A percentile compares a stretch with the other conserved stretches of the same genome.
Evolutionary conservation across 2,797 vertebrate species (phyloP).

Genomic region (Remorina albescens): DNA sequence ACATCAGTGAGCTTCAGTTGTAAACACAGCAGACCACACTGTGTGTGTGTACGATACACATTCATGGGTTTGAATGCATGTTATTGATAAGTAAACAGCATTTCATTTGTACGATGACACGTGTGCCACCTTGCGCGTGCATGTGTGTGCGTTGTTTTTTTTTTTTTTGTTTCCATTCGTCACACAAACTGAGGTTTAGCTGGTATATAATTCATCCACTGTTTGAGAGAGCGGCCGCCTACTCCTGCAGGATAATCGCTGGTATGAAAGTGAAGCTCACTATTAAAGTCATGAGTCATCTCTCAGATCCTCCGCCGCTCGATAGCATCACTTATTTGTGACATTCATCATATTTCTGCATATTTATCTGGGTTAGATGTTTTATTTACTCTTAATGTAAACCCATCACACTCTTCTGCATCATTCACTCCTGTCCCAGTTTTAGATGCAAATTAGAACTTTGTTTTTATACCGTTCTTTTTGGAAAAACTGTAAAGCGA

Average conservation of each 20-base stretch:
- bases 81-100: conserved; percentile 25
- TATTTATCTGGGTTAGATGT: conserved; percentile 17
- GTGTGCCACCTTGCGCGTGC: not conserved
- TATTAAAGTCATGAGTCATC: conserved; percentile 63
- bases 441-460: not conserved
- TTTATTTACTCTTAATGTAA: conserved; percentile 18
- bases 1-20: not conserved
- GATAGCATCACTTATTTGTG: conserved; percentile 17
- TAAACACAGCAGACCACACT: conserved; percentile 36
- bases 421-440: conserved; percentile 4
- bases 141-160: too few relatives aligned
- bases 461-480: not conserved
- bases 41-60: not conserved
- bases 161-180: too few relatives aligned
- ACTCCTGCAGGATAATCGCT: conserved; percentile 56
- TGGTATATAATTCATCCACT: conserved; percentile 15
- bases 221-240: conserved; percentile 49
- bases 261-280: conserved; percentile 54
- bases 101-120: not conserved
- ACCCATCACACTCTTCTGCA: not conserved
- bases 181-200: conserved; percentile 9
- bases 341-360: not conserved
- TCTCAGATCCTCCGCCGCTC: conserved; percentile 19
- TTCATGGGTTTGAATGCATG: not conserved
- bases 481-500: not conserved